These are phyloP conservation scores for Sphaeramia orbicularis DNA, from an alignment of 2,797 vertebrate species.

Conservation along the genomic window DNA sequence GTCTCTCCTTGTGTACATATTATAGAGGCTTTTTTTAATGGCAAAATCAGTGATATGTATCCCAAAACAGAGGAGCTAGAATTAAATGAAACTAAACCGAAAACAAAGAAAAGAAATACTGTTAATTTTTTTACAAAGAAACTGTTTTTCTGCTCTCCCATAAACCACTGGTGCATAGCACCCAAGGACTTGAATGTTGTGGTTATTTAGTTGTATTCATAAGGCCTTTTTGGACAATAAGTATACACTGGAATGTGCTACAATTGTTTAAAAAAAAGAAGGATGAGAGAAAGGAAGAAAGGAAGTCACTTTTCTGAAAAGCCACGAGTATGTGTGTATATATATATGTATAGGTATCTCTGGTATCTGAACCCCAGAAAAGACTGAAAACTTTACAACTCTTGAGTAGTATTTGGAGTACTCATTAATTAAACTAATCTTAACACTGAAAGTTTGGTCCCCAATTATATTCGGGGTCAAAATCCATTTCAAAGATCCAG, in stretches of 20 bases:
- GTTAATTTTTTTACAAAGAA: conserved; percentile 21
- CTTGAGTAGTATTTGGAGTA: conserved; percentile 38
- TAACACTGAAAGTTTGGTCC: conserved; percentile 60
- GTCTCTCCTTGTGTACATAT: conserved; percentile 3
- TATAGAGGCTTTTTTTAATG: background rate
- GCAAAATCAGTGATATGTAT: conserved; percentile 49
- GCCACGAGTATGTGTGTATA: conserved; percentile 31
- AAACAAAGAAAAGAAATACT: conserved; percentile 42
- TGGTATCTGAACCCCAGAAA: conserved; percentile 39
- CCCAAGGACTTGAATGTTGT: conserved; percentile 49
- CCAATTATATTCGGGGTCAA: conserved; percentile 18
- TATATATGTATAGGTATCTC: conserved; percentile 22
- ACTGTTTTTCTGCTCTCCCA: conserved; percentile 36
- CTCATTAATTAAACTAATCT: conserved; percentile 32
- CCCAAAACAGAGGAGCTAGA: conserved; percentile 13
- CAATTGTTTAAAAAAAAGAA: conserved; percentile 38
- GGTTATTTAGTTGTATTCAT: conserved; percentile 60
- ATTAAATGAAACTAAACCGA: conserved; percentile 1
- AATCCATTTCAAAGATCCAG: conserved; percentile 18
- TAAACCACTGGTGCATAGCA: conserved; percentile 64
- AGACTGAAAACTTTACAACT: conserved; percentile 29
- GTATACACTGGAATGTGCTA: conserved; percentile 80
- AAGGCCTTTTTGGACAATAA: conserved; percentile 78
- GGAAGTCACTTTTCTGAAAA: conserved; percentile 45
- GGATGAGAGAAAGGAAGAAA: conserved; percentile 28